Base-by-base conservation (phyloP, 2,888 invertebrate genomes). In the Heliconius cydno region DNA sequence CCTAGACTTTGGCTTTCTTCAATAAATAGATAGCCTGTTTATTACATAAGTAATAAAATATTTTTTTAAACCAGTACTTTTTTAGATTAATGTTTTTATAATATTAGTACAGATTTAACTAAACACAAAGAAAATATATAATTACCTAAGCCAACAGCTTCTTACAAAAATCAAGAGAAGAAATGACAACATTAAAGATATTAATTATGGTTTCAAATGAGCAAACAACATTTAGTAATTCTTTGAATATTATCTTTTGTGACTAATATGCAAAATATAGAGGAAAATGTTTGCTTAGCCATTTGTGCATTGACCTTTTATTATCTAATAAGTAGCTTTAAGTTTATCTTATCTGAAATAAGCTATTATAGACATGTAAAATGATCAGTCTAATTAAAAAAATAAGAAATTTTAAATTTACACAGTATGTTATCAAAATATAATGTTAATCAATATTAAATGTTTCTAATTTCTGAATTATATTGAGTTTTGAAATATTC, bases 221-320 rank as follows among this genome's bases (percentile, higher is more conserved):
- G 71, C 80, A 84, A 84, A 84, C 83, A 82, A 63, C 82, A 87
- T 88, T 87, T 87, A 86, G 85, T 86, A 87, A 89, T 85, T 85
- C 84, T 84, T 85, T 86, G 86, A 87, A 89, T 87, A 86, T 86
- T 85, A 86, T 73, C 57, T 57, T 41, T 77, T 57, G 80, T 90
- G 90, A 90, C 83, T 90, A 89, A 90, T 85, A 78, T 79, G 70
- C 79, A 82, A 79, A 79, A 83, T 76, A 34, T 25, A 80, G 80
- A 83, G 83, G 82, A 84, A 82, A 85, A 84, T 82, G 68, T 81
- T 81, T 74, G 57, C 66, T 66, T 76, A 82, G 76, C 75, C 76
- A 80, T 82, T 81, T 79, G 74, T 88, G 80, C 82, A 28, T 84
- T 85, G 70, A 84, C 81, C 41, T 85, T 82, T 79, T 25, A 75